Percentiles rank a stretch among this genome's conserved stretches.
Evolutionary conservation across 2,113 vertebrate species (phyloP).

Genomic region (Eretmodus cyanostictus): DNA sequence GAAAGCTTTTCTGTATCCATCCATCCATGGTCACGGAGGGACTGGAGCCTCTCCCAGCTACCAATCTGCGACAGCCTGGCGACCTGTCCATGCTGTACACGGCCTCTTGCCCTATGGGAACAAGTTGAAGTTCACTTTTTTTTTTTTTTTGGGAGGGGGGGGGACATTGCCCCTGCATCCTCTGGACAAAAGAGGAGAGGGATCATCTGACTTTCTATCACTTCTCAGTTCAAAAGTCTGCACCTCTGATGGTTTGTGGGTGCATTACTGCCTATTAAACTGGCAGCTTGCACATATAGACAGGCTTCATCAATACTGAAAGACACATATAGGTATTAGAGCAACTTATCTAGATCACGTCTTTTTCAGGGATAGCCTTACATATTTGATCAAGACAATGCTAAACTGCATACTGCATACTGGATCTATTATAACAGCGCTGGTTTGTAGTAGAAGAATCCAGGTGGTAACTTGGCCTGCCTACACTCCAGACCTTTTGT

Average conservation of each 20-base stretch:
- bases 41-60: background rate
- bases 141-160: accelerated
- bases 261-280: background rate
- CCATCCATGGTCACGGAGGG: background rate
- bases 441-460: background rate
- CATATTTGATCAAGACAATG: background rate
- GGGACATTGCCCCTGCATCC: accelerated
- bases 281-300: background rate
- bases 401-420: background rate
- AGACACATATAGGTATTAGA: background rate
- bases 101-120: background rate
- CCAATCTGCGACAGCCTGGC: background rate
- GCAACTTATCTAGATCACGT: background rate
- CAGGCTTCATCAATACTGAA: background rate
- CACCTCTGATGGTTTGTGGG: background rate
- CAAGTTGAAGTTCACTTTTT: background rate
- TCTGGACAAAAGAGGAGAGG: background rate
- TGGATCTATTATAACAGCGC: background rate
- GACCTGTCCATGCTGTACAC: background rate
- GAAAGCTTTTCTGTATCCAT: background rate
- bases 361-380: background rate
- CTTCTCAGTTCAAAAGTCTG: background rate
- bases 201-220: background rate
- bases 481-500: background rate
- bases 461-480: background rate